A percentile compares a stretch with the other conserved stretches of the same genome.
Evolutionary conservation across 2,797 vertebrate species (phyloP).

Genomic region (Periparus ater): DNA sequence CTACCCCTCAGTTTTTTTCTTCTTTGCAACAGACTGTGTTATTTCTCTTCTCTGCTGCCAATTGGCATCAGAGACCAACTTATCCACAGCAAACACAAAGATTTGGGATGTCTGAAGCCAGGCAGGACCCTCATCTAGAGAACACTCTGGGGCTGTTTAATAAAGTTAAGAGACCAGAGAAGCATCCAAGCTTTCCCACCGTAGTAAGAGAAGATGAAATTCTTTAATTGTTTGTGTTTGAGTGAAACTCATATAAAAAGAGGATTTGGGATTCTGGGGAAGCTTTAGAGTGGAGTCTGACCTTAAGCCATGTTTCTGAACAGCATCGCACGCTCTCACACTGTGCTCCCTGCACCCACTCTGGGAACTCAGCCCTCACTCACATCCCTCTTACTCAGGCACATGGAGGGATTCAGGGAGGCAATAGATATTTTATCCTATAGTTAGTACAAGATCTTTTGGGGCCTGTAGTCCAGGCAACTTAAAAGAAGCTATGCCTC

Average conservation of each 20-base stretch:
- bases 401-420: background rate
- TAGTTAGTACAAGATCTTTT: background rate
- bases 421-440: background rate
- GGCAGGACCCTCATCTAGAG: constrained; percentile 21
- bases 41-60: constrained; percentile 26
- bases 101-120: constrained; percentile 2
- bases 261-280: constrained; percentile 64
- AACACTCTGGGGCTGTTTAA: constrained; percentile 30
- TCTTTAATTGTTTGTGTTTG: constrained; percentile 68
- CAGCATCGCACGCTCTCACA: constrained; percentile 3
- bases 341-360: constrained; percentile 8
- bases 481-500: background rate
- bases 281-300: constrained; percentile 55
- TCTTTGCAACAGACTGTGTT: background rate
- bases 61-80: background rate
- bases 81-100: background rate
- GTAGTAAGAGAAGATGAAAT: constrained; percentile 47
- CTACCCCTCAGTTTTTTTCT: background rate
- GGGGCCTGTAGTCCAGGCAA: background rate
- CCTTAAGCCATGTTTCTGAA: constrained; percentile 55
- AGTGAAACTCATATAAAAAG: constrained; percentile 67
- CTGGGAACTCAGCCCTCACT: constrained; percentile 27
- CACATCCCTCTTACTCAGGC: background rate
- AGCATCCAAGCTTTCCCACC: constrained; percentile 50
- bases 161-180: constrained; percentile 31